Evolutionary conservation across 1,140 invertebrate genomes (phyloP), one percentile per base, ranked within the genome.

Genomic region (Drosophila auraria): DNA sequence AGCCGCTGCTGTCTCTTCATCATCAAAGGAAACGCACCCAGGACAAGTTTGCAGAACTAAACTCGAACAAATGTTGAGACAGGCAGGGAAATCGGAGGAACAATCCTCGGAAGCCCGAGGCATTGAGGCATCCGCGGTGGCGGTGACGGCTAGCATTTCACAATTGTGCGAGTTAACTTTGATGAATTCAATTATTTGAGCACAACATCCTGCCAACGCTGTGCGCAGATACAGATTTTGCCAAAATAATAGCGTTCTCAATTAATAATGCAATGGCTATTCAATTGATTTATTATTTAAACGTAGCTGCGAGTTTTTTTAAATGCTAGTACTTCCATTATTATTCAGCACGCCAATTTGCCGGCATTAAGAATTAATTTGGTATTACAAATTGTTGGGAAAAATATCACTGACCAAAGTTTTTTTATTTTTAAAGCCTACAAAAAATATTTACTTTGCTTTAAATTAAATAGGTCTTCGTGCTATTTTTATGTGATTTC

Each of bases 91-190:
- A 66, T 66, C 50, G 42, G 33, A 25, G 47, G n/a, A 50, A 38
- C 49, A 68, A 76, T 47, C 54, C 49, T 17, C 5, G 36, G 50
- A 30, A 40, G 45, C 70, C 72, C 38, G 38, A 60, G 66, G 70
- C 70, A 44, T 60, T 44, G 38, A 60, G 66, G 70, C 70, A 44
- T 60, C 27, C 36, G 54, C 47, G 38, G 49, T 64, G 27, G 30
- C 36, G 25, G 53, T 36, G 51, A 33, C 51, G 33, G 42, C 49
- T 30, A 58, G 49, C 68, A 63, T 79, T 80, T 82, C 66, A 73
- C 86, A 90, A 90, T 89, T 89, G 86, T 82, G 86, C 82, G 76
- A 90, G 86, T 90, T 90, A 86, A 86, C 86, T 90, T 91, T 90
- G 86, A 90, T 91, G 87, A 90, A 91, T 90, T 90, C 86, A 90